A percentile compares a stretch with the other conserved stretches of the same genome.
Evolutionary conservation across 2,113 vertebrate species (phyloP).

Genomic region (Lipophrys pholis): DNA sequence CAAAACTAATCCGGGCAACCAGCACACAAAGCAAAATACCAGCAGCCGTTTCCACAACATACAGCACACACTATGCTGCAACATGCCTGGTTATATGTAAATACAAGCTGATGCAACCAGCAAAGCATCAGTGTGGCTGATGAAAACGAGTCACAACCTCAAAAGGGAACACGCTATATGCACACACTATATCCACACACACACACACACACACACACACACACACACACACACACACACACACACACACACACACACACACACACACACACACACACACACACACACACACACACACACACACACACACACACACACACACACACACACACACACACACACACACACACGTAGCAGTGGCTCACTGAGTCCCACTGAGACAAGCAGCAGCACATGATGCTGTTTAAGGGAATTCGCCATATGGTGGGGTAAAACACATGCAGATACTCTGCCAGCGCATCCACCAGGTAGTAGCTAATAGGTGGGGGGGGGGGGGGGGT

Average conservation of each 20-base stretch:
- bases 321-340: too few relatives aligned
- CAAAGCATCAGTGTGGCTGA: slow-evolving; percentile 37
- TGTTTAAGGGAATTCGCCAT: slow-evolving; percentile 24
- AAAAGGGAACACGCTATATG: slow-evolving; percentile 19
- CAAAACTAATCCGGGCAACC: slow-evolving; percentile 34
- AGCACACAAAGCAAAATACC: slow-evolving; percentile 1
- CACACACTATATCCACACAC: too few relatives aligned
- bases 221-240: too few relatives aligned
- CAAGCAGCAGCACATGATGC: neutral
- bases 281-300: too few relatives aligned
- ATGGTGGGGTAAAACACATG: slow-evolving; percentile 17
- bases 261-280: neutral
- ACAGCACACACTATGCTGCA: slow-evolving; percentile 15
- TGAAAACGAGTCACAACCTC: slow-evolving; percentile 39
- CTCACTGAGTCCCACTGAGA: slow-evolving; percentile 28
- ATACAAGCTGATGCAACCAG: slow-evolving; percentile 40
- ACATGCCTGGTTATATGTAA: slow-evolving; percentile 36
- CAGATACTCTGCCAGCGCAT: neutral
- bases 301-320: too few relatives aligned
- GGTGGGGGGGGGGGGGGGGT: slow-evolving; percentile 6
- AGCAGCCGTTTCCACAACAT: slow-evolving; percentile 1
- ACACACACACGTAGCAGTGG: neutral
- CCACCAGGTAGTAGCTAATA: slow-evolving; percentile 28
- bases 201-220: too few relatives aligned
- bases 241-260: too few relatives aligned